phyloP scores from a whole-genome alignment of 2,888 invertebrate genomes.

The Brachypterus glaber region DNA sequence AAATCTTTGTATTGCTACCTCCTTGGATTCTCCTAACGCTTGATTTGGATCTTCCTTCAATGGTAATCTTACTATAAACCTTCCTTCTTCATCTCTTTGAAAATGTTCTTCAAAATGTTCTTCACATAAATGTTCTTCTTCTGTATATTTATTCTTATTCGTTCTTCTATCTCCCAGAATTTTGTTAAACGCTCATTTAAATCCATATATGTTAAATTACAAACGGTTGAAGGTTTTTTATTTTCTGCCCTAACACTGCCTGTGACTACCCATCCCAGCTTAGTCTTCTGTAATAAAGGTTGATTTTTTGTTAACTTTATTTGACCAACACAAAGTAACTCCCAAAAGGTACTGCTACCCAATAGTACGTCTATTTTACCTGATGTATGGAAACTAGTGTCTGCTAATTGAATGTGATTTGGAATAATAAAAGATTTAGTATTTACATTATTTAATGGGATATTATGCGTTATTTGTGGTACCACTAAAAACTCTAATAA shows the following conservation, averaged over 20 bases:
- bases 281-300: too few relatives aligned
- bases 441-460: too few relatives aligned
- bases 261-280: too few relatives aligned
- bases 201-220: too few relatives aligned
- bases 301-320: slow-evolving; percentile 6
- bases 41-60: slow-evolving; percentile 15
- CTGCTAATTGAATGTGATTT: slow-evolving; percentile 10
- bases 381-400: slow-evolving; percentile 11
- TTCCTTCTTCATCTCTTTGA: slow-evolving; percentile 1
- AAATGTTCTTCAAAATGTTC: slow-evolving; percentile 9
- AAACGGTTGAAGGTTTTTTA: too few relatives aligned
- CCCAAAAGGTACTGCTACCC: slow-evolving; percentile 11
- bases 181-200: too few relatives aligned
- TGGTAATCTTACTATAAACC: slow-evolving; percentile 24
- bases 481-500: too few relatives aligned
- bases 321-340: slow-evolving; percentile 8
- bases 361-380: slow-evolving; percentile 12
- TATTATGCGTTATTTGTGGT: too few relatives aligned
- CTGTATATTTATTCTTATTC: background rate
- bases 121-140: background rate
- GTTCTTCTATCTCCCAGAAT: background rate
- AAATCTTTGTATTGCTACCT: slow-evolving; percentile 22
- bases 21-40: slow-evolving; percentile 19
- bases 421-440: slow-evolving; percentile 6
- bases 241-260: too few relatives aligned